phyloP scores from a whole-genome alignment of 1,140 invertebrate species.

The Bombus sibiricus region DNA sequence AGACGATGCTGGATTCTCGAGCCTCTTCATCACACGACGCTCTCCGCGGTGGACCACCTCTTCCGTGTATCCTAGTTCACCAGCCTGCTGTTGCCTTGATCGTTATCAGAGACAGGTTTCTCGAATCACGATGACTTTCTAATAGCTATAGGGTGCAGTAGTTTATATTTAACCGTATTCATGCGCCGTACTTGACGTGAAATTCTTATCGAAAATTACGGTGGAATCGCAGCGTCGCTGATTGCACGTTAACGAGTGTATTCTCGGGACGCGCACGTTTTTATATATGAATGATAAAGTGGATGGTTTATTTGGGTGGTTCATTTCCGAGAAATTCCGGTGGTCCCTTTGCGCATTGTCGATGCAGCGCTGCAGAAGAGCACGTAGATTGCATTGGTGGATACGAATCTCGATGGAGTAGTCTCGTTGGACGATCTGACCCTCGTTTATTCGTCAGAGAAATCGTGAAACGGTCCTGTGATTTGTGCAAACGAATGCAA shows the following conservation, averaged over 20 bases:
- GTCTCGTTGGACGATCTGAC: conserved; percentile 4
- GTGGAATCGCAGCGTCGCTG: neutral
- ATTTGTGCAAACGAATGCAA: conserved; percentile 58
- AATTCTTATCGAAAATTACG: neutral
- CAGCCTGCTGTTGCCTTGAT: conserved; percentile 36
- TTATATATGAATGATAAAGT: neutral
- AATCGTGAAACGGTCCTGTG: conserved; percentile 34
- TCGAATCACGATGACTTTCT: neutral
- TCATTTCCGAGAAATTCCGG: neutral
- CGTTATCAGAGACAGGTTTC: conserved; percentile 27
- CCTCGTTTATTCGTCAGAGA: conserved; percentile 47
- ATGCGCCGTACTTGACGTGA: neutral
- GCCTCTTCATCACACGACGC: conserved; percentile 54
- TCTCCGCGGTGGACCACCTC: conserved; percentile 56
- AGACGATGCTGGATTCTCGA: conserved; percentile 51
- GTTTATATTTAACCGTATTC: neutral
- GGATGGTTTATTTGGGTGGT: neutral
- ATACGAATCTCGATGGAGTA: neutral
- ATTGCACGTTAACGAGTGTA: neutral
- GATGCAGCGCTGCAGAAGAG: neutral
- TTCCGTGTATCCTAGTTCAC: conserved; percentile 57
- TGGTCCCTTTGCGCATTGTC: neutral
- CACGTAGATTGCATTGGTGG: neutral
- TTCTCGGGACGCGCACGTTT: neutral
- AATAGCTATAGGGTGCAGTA: neutral